A percentile compares a stretch with the other conserved stretches of the same genome.
phyloP scores from a whole-genome alignment of 2,888 invertebrate species.

The Scotopteryx bipunctaria region DNA sequence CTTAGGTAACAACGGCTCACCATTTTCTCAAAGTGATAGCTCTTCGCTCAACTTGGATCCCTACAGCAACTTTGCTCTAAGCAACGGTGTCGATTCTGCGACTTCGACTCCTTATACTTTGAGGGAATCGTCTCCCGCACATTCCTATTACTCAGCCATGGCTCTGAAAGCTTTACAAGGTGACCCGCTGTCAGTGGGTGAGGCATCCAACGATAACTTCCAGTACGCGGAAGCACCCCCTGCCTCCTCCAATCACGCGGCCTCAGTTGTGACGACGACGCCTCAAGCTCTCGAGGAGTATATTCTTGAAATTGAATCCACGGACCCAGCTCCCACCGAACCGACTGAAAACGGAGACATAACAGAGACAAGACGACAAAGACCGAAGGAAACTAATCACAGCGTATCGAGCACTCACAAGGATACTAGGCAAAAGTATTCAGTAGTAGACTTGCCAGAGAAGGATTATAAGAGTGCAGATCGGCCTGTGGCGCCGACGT shows the following conservation, averaged over 20 bases:
- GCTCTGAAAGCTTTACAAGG: conserved; percentile 62
- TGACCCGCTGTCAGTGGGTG: conserved; percentile 58
- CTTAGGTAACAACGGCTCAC: conserved; percentile 53
- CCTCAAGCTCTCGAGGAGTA: conserved; percentile 40
- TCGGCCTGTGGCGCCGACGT: conserved; percentile 32
- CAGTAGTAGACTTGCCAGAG: conserved; percentile 43
- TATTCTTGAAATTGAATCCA: conserved; percentile 37
- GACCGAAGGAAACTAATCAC: conserved; percentile 35
- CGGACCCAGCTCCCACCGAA: conserved; percentile 42
- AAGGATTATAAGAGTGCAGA: conserved; percentile 39
- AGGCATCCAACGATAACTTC: conserved; percentile 69
- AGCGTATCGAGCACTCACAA: conserved; percentile 33
- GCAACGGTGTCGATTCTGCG: conserved; percentile 48
- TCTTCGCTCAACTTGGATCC: conserved; percentile 53
- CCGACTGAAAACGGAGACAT: conserved; percentile 43
- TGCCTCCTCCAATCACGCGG: conserved; percentile 44
- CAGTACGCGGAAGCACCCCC: conserved; percentile 66
- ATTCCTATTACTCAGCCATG: conserved; percentile 69
- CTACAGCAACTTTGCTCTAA: conserved; percentile 43
- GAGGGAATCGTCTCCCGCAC: conserved; percentile 62
- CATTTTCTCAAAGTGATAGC: conserved; percentile 47
- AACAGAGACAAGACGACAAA: conserved; percentile 38
- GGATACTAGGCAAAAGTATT: conserved; percentile 45
- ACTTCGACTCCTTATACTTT: conserved; percentile 60
- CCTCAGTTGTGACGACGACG: conserved; percentile 49